phyloP scores from a whole-genome alignment of 2,888 invertebrate species.

The Volucella zonaria region DNA sequence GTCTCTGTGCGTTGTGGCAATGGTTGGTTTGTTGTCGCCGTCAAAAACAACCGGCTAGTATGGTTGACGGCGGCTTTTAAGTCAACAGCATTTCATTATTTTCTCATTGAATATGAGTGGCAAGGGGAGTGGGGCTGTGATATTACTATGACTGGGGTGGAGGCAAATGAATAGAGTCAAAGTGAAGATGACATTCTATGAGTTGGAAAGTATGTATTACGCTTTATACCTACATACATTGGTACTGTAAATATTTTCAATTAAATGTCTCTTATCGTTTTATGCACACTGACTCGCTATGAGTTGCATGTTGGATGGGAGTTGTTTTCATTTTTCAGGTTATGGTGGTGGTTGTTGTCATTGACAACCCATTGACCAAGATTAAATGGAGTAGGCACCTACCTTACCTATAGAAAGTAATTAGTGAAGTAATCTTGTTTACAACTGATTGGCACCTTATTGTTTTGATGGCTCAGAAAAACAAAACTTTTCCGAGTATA shows the following conservation, averaged over 20 bases:
- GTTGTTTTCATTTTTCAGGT: slow-evolving; percentile 11
- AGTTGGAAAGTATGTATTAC: slow-evolving; percentile 43
- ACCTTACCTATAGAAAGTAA: slow-evolving; percentile 21
- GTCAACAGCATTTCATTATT: slow-evolving; percentile 73
- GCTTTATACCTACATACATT: slow-evolving; percentile 37
- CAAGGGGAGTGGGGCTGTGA: slow-evolving; percentile 6
- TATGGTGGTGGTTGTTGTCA: slow-evolving; percentile 30
- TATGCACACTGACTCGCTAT: slow-evolving; percentile 48
- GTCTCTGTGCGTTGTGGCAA: slow-evolving; percentile 65
- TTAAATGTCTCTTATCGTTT: slow-evolving; percentile 61
- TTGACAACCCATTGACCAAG: slow-evolving; percentile 36
- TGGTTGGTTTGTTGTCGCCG: slow-evolving; percentile 69
- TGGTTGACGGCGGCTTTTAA: slow-evolving; percentile 71
- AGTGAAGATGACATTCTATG: slow-evolving; percentile 21
- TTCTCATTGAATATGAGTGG: slow-evolving; percentile 57
- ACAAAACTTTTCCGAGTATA: not conserved
- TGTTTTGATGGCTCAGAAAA: slow-evolving; percentile 19
- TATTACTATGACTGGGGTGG: not conserved
- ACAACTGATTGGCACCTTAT: slow-evolving; percentile 37
- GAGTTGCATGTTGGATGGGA: slow-evolving; percentile 4
- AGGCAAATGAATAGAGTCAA: not conserved
- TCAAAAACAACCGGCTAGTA: slow-evolving; percentile 73
- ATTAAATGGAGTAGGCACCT: slow-evolving; percentile 1
- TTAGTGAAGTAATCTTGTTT: slow-evolving; percentile 45
- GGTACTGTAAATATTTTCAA: slow-evolving; percentile 49